These are phyloP conservation scores for Bradypodion ventrale DNA, from an alignment of 2,797 vertebrate genomes.

Conservation along the genomic window DNA sequence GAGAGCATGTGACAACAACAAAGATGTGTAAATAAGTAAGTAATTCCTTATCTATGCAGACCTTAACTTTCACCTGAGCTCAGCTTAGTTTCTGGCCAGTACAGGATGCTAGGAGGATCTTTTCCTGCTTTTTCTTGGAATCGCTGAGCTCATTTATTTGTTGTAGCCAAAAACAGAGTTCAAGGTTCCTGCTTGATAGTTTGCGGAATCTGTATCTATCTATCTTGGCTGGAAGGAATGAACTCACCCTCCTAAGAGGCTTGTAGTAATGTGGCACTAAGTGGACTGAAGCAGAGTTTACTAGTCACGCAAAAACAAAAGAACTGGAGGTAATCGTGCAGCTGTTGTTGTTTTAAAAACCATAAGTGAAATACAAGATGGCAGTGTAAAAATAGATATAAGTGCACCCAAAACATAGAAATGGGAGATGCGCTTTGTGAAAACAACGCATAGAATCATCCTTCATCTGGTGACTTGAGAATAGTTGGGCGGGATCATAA, in stretches of 20 bases:
- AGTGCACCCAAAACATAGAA: not conserved
- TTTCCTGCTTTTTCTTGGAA: not conserved
- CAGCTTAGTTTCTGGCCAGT: not conserved
- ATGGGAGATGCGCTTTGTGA: not conserved
- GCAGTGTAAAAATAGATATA: not conserved
- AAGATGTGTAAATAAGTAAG: not conserved
- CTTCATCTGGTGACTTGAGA: not conserved
- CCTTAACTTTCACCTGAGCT: not conserved
- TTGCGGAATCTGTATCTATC: not conserved
- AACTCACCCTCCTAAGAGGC: not conserved
- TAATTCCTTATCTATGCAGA: not conserved
- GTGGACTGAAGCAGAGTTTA: not conserved
- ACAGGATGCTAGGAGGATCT: not conserved
- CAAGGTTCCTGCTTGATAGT: not conserved
- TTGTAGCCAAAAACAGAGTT: not conserved
- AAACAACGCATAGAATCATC: not conserved
- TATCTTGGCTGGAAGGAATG: not conserved
- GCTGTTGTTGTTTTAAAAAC: not conserved
- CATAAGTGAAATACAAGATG: not conserved
- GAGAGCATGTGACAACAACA: too few species aligned
- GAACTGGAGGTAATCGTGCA: not conserved
- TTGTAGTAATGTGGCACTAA: not conserved
- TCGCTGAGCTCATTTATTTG: conserved; percentile 9
- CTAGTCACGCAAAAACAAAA: not conserved
- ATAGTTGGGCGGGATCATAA: not conserved